Evolutionary conservation across 2,113 vertebrate species (phyloP), one percentile per base, ranked within the genome.

Genomic region (Tenrec ecaudatus): DNA sequence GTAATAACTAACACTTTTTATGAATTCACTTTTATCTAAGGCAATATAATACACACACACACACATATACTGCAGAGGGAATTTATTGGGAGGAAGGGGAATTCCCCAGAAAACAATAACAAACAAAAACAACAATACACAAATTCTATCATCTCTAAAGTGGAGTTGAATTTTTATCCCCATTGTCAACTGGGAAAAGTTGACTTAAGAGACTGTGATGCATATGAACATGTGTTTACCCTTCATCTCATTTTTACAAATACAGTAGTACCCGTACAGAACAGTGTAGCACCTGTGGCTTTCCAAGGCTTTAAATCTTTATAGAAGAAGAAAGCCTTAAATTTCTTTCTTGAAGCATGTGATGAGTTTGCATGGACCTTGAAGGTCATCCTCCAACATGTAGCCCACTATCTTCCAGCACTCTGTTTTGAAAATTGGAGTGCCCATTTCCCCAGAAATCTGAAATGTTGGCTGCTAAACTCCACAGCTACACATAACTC

Each of bases 141-240:
- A 60, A 40, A 40, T 2, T 73, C 33, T 81, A 12, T 11, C 0
- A 53, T 15, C 9, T 11, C 0, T 60, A 22, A 25, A 3, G 1
- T 57, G 31, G 38, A 47, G 7, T 23, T 57, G 36, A 31, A 27
- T 22, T 64, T 9, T n/a, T 10, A 5, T 17, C 3, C 58, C 22
- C 27, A 23, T 40, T 66, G 77, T 29, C 8, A 77, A 38, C 25
- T 43, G 29, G 80, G 64, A 64, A 86, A 19, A 33, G 12, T 71
- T 20, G 14, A 0, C 0, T 20, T 29, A 19, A 66, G 10, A 19
- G 3, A 15, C 43, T 3, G 0, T 7, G 53, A 16, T 2, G 47
- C 47, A 53, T 53, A 53, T 53, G 4, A 53, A 53, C 47, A 7
- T 53, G 47, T 53, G 43, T 47, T 47, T 10, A 47, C 5, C 43